A percentile compares a stretch with the other conserved stretches of the same genome.
Evolutionary conservation across 2,797 vertebrate genomes (phyloP).

Genomic region (Coendou prehensilis): DNA sequence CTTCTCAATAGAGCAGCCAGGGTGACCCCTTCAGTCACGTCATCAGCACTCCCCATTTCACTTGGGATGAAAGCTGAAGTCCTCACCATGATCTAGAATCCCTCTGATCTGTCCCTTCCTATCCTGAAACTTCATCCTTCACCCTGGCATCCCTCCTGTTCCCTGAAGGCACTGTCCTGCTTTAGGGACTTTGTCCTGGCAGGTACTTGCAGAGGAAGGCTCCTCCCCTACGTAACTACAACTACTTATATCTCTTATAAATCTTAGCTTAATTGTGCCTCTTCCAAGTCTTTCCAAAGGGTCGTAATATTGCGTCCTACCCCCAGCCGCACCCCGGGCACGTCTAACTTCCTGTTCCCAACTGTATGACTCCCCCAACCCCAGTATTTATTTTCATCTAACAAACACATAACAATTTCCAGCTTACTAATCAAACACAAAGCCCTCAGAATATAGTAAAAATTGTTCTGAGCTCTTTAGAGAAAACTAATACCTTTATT

Average conservation of each 20-base stretch:
- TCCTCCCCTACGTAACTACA: not conserved
- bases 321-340: no score
- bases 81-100: not conserved
- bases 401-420: not conserved
- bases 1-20: not conserved
- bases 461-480: not conserved
- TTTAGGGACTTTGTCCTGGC: not conserved
- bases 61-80: not conserved
- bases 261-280: not conserved
- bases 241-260: not conserved
- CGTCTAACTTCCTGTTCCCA: not conserved
- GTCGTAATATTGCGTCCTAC: not conserved
- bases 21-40: not conserved
- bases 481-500: not conserved
- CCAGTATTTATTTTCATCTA: not conserved
- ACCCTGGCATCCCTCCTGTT: not conserved
- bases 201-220: not conserved
- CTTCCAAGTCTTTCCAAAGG: not conserved
- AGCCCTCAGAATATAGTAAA: not conserved
- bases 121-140: not conserved
- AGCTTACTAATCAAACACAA: not conserved
- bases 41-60: not conserved
- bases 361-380: not conserved
- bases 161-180: not conserved
- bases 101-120: not conserved